phyloP scores from a whole-genome alignment of 2,797 vertebrate species.

The Sebastes iracundus region DNA sequence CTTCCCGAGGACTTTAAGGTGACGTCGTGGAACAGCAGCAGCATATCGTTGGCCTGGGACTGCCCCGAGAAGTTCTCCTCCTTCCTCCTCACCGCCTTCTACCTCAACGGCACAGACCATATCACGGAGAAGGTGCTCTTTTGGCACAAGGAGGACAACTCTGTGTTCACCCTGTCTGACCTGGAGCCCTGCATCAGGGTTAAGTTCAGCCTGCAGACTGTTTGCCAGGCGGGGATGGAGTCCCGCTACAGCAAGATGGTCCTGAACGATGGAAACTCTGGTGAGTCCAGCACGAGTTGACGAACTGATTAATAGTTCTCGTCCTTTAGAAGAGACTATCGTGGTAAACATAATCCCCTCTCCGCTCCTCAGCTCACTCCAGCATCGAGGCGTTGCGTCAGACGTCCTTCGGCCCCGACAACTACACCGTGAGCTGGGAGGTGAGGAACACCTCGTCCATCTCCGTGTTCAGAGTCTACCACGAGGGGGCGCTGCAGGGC shows the following conservation, averaged over 20 bases:
- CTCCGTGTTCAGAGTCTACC: slow-evolving; percentile 72
- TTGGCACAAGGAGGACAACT: slow-evolving; percentile 18
- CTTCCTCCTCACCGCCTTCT: slow-evolving; percentile 70
- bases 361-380: slow-evolving; percentile 63
- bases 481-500: slow-evolving; percentile 58
- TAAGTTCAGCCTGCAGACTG: slow-evolving; percentile 70
- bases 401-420: slow-evolving; percentile 49
- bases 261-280: slow-evolving; percentile 63
- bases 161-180: slow-evolving; percentile 45
- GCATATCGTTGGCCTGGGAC: slow-evolving; percentile 72
- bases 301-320: no score
- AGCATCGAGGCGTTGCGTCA: slow-evolving; percentile 66
- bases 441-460: slow-evolving; percentile 64
- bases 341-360: background rate
- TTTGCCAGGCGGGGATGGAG: slow-evolving; percentile 65
- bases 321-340: background rate
- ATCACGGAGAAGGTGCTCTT: slow-evolving; percentile 33
- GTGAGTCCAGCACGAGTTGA: slow-evolving; percentile 24
- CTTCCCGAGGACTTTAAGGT: slow-evolving; percentile 64
- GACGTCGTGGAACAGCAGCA: slow-evolving; percentile 63
- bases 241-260: slow-evolving; percentile 66
- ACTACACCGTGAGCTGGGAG: slow-evolving; percentile 77
- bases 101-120: slow-evolving; percentile 55
- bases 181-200: slow-evolving; percentile 74
- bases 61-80: slow-evolving; percentile 57